Percentiles rank a stretch among this genome's conserved stretches.
phyloP scores from a whole-genome alignment of 92 coral and sea anemone species.

The Porites evermanni region DNA sequence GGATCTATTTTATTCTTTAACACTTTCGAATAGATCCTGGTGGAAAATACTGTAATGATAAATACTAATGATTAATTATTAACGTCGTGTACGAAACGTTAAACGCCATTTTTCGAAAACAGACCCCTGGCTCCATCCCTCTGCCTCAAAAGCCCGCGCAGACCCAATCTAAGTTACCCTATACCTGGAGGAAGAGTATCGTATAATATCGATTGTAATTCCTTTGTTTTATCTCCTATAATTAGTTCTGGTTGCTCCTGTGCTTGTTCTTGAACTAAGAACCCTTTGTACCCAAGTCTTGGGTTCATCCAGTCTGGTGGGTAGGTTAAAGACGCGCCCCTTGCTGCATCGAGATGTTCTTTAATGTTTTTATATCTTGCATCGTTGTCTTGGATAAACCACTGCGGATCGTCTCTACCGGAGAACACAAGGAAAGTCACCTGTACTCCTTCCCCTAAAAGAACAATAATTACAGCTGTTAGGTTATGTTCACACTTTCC shows the following conservation, averaged over 20 bases:
- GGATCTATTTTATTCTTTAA: no score
- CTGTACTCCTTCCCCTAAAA: neutral
- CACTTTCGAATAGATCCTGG: no score
- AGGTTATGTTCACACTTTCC: no score
- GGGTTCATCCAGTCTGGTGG: neutral
- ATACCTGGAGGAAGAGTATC: no score
- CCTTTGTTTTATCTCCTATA: neutral
- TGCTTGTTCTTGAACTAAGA: neutral
- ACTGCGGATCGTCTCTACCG: conserved; percentile 43
- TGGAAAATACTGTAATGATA: no score
- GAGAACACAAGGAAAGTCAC: conserved; percentile 28
- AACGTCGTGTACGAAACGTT: no score
- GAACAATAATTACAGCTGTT: no score
- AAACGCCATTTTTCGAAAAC: no score
- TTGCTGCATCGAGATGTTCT: neutral
- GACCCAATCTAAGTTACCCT: neutral
- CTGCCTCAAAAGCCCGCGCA: no score
- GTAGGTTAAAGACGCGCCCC: neutral
- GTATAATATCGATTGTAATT: neutral
- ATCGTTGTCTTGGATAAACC: conserved; percentile 24
- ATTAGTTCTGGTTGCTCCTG: neutral
- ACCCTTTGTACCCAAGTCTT: conserved; percentile 47
- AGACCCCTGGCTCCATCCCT: no score
- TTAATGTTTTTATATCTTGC: conserved; percentile 17
- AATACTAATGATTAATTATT: no score